Evolutionary conservation across 2,797 vertebrate species (phyloP).

Genomic region (Iguana delicatissima): DNA sequence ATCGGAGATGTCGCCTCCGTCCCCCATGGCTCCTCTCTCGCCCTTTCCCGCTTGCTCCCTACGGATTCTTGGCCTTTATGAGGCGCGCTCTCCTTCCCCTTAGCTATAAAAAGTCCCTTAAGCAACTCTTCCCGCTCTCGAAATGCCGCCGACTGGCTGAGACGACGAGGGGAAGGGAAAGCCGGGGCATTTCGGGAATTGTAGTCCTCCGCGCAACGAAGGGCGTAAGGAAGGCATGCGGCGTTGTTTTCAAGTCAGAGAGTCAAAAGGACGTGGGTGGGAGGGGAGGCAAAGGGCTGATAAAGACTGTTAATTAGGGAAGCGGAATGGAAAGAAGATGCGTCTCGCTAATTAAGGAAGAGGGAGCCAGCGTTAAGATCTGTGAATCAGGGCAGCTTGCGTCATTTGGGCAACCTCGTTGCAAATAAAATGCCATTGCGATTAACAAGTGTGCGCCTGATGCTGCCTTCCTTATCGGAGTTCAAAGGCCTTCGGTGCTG

Average conservation of each 20-base stretch:
- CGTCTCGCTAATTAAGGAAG: background rate
- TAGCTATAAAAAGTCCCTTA: rapidly evolving
- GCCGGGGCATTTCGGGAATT: background rate
- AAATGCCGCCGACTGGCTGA: background rate
- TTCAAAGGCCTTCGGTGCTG: background rate
- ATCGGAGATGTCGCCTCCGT: rapidly evolving
- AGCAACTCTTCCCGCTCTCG: too few relatives aligned
- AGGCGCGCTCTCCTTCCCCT: too few relatives aligned
- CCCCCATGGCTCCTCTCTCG: background rate
- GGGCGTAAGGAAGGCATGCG: too few relatives aligned
- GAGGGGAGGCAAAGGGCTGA: too few relatives aligned
- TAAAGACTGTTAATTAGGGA: background rate
- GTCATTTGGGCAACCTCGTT: background rate
- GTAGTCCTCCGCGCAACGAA: too few relatives aligned
- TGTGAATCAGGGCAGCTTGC: background rate
- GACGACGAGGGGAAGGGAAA: background rate
- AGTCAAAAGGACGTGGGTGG: too few relatives aligned
- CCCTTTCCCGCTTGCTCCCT: too few relatives aligned
- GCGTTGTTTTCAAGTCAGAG: background rate
- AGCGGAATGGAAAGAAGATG: too few relatives aligned
- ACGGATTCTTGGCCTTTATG: background rate
- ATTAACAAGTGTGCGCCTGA: background rate
- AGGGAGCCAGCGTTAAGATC: background rate
- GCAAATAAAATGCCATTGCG: background rate
- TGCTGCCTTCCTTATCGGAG: background rate